These are phyloP conservation scores for Cremastinae sp. DNA, from an alignment of 2,888 invertebrate species.

Conservation along the genomic window DNA sequence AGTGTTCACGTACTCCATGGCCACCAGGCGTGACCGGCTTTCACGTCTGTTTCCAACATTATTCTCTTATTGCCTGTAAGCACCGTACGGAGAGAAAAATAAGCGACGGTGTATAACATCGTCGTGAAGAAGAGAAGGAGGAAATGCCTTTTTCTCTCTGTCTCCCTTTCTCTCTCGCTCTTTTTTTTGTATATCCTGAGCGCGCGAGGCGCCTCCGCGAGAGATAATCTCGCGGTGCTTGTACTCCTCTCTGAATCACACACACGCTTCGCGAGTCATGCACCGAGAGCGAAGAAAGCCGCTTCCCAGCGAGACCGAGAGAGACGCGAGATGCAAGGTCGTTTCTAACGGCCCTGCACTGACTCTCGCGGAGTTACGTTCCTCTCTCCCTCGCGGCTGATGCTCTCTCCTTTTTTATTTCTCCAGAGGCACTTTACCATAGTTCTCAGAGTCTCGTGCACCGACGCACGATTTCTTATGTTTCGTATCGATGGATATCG, in stretches of 20 bases:
- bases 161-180: conserved; percentile 25
- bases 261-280: conserved; percentile 16
- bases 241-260: conserved; percentile 66
- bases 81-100: conserved; percentile 37
- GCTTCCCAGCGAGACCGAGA: conserved; percentile 35
- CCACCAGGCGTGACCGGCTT: conserved; percentile 79
- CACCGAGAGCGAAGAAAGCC: conserved; percentile 9
- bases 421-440: conserved; percentile 32
- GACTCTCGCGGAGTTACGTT: conserved; percentile 61
- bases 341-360: conserved; percentile 69
- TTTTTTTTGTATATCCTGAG: conserved; percentile 35
- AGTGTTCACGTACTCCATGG: conserved; percentile 79
- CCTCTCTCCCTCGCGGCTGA: conserved; percentile 16
- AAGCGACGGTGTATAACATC: conserved; percentile 51
- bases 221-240: conserved; percentile 35
- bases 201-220: conserved; percentile 27
- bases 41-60: conserved; percentile 76
- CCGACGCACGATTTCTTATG: conserved; percentile 41
- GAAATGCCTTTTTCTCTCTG: conserved; percentile 38
- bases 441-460: conserved; percentile 32
- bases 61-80: conserved; percentile 70
- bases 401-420: neutral
- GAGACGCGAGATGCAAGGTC: conserved; percentile 72
- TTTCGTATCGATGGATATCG: conserved; percentile 38
- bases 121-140: conserved; percentile 40